These are phyloP conservation scores for Pedicia rivosa DNA, from an alignment of 2,888 invertebrate genomes.

Conservation along the genomic window DNA sequence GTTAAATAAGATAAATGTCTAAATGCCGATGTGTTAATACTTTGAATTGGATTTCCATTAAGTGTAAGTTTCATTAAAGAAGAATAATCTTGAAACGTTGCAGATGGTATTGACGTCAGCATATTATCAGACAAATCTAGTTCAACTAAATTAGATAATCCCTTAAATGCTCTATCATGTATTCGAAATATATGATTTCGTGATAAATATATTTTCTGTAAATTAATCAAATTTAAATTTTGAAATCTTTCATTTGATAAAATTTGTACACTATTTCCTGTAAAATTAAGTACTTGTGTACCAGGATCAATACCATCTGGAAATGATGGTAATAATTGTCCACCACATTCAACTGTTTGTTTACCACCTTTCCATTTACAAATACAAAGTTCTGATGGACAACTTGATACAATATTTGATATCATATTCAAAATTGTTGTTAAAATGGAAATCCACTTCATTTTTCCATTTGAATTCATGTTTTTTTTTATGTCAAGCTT, in stretches of 20 bases:
- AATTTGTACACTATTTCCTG: conserved; percentile 65
- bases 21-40: conserved; percentile 54
- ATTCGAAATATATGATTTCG: conserved; percentile 64
- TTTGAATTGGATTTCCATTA: conserved; percentile 66
- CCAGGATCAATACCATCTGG: conserved; percentile 67
- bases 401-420: conserved; percentile 20
- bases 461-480: no score
- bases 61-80: conserved; percentile 70
- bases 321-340: conserved; percentile 56
- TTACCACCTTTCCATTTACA: conserved; percentile 92
- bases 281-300: conserved; percentile 76
- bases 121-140: conserved; percentile 73
- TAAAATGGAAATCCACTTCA: conserved; percentile 5
- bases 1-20: conserved; percentile 57
- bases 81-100: conserved; percentile 60
- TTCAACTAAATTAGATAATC: conserved; percentile 74
- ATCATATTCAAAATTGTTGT: conserved; percentile 4
- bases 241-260: conserved; percentile 65
- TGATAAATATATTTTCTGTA: conserved; percentile 72
- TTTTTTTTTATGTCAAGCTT: no score
- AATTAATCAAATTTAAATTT: conserved; percentile 60
- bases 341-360: conserved; percentile 75
- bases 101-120: conserved; percentile 59
- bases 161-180: conserved; percentile 65
- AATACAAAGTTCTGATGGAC: conserved; percentile 56